Evolutionary conservation across 2,888 invertebrate species (phyloP).

Genomic region (Tipula lateralis): DNA sequence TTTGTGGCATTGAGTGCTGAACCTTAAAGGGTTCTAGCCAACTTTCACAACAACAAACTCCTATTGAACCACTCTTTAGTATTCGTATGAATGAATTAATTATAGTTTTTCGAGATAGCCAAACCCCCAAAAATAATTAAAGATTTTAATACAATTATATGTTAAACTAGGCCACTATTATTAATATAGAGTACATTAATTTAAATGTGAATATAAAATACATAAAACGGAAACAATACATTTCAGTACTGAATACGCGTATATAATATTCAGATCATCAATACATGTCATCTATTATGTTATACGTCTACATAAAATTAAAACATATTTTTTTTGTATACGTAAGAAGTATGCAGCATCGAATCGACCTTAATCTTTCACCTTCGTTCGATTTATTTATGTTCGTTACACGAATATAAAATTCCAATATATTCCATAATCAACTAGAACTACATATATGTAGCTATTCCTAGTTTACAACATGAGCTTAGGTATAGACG

Average conservation of each 20-base stretch:
- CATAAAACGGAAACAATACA: neutral
- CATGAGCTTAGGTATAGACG: neutral
- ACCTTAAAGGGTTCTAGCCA: too few species aligned
- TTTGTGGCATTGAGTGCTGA: too few species aligned
- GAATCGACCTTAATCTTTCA: constrained; percentile 2
- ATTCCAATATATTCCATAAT: neutral
- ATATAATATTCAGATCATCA: neutral
- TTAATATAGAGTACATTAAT: neutral
- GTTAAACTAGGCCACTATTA: neutral
- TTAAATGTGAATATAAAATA: neutral
- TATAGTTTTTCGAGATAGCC: neutral
- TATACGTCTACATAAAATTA: neutral
- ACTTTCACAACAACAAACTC: neutral
- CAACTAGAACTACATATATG: too few species aligned
- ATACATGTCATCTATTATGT: neutral
- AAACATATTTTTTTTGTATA: neutral
- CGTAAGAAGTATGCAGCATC: neutral
- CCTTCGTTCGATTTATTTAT: neutral
- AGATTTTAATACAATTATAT: neutral
- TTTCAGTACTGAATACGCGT: neutral
- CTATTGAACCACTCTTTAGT: too few species aligned
- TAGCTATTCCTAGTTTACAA: neutral
- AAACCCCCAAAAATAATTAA: neutral
- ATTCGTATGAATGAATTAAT: neutral
- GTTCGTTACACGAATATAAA: neutral